Base-by-base conservation (phyloP, 2,888 invertebrate genomes). In the Magallana nippona region DNA sequence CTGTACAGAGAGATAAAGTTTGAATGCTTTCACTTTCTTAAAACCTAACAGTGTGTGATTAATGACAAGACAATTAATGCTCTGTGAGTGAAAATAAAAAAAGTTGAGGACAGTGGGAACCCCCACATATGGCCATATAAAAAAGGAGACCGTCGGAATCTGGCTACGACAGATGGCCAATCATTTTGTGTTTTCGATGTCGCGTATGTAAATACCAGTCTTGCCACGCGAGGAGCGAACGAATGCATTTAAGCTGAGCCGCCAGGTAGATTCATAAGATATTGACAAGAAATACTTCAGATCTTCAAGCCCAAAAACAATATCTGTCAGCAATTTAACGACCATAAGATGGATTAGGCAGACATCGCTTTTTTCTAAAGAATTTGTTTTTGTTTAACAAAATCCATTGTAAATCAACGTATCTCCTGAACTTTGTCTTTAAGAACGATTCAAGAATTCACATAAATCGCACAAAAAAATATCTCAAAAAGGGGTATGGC, bases 201-300 rank as follows among this genome's bases (percentile, higher is more conserved):
- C 60, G 60, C 19, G 63, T 71, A 71, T 71, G 71, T 71, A 71
- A 71, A 71, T 71, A 71, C 22, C 71, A 71, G 13, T 22, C 71
- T 71, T 71, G 71, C 71, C 71, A 71, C 71, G 71, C 71, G 71
- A 71, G 71, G 32, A 32, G 13, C 71, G 15, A 71, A 71, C 71
- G 71, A 71, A 27, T 71, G 10, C 71, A 71, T 71, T 71, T 32
- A 71, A 5, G 15, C 13, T 15, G 11, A 71, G 27, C 71, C 32
- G 71, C 27, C 71, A 71, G 71, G 71, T 71, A 71, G 71, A 71
- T 71, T 71, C 71, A 71, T 71, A 27, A 71, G 71, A 71, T 71
- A 71, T 71, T 71, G 71, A 71, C 71, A 71, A 71, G 71, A 32
- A 71, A 71, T 71, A 71, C 71, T 71, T 71, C 32, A 71, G 71